A percentile compares a stretch with the other conserved stretches of the same genome.
These are phyloP conservation scores for Centropristis striata DNA, from an alignment of 2,113 vertebrate species.

Conservation along the genomic window DNA sequence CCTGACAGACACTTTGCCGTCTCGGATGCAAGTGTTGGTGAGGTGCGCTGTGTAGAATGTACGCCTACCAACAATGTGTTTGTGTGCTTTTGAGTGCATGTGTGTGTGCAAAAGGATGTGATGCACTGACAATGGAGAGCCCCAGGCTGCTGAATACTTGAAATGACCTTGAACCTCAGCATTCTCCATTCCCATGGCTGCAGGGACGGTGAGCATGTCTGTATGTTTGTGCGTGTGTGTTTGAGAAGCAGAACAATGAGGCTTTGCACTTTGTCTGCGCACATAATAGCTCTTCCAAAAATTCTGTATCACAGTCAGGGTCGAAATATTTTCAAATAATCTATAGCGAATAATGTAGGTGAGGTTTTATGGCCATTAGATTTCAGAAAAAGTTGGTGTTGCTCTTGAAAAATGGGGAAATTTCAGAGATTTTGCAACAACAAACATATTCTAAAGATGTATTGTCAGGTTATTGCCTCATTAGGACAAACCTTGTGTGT, in stretches of 20 bases:
- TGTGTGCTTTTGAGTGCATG: constrained; percentile 51
- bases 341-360: background rate
- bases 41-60: constrained; percentile 43
- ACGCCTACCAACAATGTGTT: constrained; percentile 48
- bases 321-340: constrained; percentile 13
- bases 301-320: background rate
- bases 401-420: background rate
- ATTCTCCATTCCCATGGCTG: constrained; percentile 80
- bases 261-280: constrained; percentile 52
- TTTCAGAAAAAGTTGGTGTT: background rate
- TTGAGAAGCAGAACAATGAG: constrained; percentile 56
- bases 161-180: constrained; percentile 83
- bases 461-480: background rate
- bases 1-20: constrained; percentile 66
- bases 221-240: constrained; percentile 53
- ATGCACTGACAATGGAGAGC: constrained; percentile 76
- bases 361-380: background rate
- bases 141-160: constrained; percentile 78
- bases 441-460: background rate
- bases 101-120: constrained; percentile 68
- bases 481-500: background rate
- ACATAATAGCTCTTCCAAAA: constrained; percentile 32
- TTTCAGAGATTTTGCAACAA: background rate
- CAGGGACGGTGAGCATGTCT: constrained; percentile 71
- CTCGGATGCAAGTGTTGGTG: constrained; percentile 43